Conservation (phyloP, 2,113 vertebrate genomes). For the Podocnemis expansa region DNA sequence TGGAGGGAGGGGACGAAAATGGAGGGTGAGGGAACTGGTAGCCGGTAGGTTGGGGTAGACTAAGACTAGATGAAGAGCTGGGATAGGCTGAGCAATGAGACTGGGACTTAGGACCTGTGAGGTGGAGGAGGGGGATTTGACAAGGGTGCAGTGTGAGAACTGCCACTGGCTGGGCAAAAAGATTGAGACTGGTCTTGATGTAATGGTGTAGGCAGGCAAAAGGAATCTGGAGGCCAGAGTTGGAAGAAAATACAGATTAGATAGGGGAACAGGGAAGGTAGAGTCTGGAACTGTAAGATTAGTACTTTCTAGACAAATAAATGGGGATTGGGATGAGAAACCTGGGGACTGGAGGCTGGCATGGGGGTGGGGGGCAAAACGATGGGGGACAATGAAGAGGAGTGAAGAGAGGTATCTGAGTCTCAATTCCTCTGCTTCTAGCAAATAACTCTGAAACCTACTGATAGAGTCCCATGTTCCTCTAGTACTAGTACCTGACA, state of each 20-base stretch:
- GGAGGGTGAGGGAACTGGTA: neutral
- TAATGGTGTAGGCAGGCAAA: too few species aligned
- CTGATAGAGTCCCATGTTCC: neutral
- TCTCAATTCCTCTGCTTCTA: neutral
- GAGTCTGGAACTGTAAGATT: neutral
- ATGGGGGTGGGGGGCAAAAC: neutral
- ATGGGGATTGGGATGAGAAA: neutral
- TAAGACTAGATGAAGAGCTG: neutral
- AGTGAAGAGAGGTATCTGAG: too few species aligned
- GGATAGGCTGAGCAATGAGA: neutral
- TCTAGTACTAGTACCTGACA: neutral
- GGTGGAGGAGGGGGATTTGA: neutral
- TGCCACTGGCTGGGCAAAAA: neutral
- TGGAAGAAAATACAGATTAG: neutral
- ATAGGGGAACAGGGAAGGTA: neutral
- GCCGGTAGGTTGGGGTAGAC: neutral
- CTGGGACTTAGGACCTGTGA: neutral
- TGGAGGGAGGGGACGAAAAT: neutral
- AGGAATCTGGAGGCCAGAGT: neutral
- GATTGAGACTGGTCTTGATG: neutral
- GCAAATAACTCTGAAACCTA: neutral
- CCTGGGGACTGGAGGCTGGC: neutral
- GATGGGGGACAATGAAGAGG: too few species aligned
- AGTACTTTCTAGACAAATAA: neutral
- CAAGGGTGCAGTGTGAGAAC: neutral